These are phyloP conservation scores for Apamea monoglypha DNA, from an alignment of 2,888 invertebrate species.

Conservation along the genomic window DNA sequence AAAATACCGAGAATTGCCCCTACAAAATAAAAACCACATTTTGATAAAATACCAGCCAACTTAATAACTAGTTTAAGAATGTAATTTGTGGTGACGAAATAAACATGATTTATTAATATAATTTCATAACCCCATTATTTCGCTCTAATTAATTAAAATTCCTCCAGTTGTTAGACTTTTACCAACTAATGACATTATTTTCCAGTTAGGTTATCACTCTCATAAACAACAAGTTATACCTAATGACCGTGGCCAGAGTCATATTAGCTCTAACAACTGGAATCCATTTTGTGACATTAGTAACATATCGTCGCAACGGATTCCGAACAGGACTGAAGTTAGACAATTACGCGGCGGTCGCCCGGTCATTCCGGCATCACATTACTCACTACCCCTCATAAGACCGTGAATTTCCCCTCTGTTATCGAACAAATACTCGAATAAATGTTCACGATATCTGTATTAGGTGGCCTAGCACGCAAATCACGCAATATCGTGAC, in stretches of 20 bases:
- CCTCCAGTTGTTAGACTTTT: background rate
- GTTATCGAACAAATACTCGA: constrained; percentile 29
- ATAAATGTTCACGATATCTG: constrained; percentile 11
- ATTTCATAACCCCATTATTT: background rate
- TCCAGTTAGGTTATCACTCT: background rate
- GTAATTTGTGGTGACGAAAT: background rate
- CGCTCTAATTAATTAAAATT: background rate
- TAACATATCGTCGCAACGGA: constrained; percentile 41
- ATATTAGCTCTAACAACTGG: constrained; percentile 37
- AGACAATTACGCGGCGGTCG: constrained; percentile 50
- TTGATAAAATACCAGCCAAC: background rate
- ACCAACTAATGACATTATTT: background rate
- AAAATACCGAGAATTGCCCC: no score
- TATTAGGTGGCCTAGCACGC: background rate
- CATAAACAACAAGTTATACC: constrained; percentile 14
- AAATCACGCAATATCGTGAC: constrained; percentile 6
- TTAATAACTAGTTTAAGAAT: background rate
- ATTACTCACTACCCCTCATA: constrained; percentile 52
- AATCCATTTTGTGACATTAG: constrained; percentile 47
- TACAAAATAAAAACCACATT: background rate
- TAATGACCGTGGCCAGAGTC: background rate
- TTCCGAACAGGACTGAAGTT: constrained; percentile 41
- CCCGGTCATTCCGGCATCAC: constrained; percentile 48
- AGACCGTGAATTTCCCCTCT: constrained; percentile 27
- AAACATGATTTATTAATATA: background rate